Evolutionary conservation across 2,888 invertebrate genomes (phyloP), one percentile per base, ranked within the genome.

Genomic region (Apodemia duryi): DNA sequence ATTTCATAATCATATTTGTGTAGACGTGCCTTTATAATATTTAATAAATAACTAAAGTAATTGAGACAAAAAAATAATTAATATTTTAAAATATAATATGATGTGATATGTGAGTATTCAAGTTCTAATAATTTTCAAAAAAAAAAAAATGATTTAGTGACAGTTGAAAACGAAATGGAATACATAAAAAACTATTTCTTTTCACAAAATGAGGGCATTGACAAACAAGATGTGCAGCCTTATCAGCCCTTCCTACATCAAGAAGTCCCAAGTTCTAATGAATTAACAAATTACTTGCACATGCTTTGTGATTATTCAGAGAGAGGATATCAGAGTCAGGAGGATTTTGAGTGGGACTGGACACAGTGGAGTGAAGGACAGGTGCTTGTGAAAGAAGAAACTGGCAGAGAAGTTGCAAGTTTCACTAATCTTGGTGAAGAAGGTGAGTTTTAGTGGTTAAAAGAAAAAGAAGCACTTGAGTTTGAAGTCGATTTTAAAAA

Each of bases 371-470:
- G 68, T 61, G 67, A 66, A 32, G 77, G 80, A 43, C 79, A 77
- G 63, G 75, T 82, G 2, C 61, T 75, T 60, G 85, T 86, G 62
- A 86, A 86, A 68, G 82, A 83, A 64, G 88, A 87, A 63, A 67
- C 69, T 35, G 82, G 81, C 10, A 70, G 67, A 4, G 81, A 79
- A 49, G 67, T 67, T 0, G 69, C 69, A 1, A 66, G 66, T 6
- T 67, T 68, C 6, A 65, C 75, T 0, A 79, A 73, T 65, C 75
- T 81, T 62, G 76, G 74, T 64, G 86, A 87, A 41, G 86, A 86
- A 75, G 86, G 86, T 86, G 49, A 73, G 77, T 69, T 11, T 43
- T 2, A 43, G 11, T 4, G 3, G 3, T 43, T 2, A 43, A 11
- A 43, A 10, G 21, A 21, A 21, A 21, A 21, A 21, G 21, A 21